Evolutionary conservation across 92 coral and sea anemone species (phyloP).

Genomic region (Siderastrea radians): DNA sequence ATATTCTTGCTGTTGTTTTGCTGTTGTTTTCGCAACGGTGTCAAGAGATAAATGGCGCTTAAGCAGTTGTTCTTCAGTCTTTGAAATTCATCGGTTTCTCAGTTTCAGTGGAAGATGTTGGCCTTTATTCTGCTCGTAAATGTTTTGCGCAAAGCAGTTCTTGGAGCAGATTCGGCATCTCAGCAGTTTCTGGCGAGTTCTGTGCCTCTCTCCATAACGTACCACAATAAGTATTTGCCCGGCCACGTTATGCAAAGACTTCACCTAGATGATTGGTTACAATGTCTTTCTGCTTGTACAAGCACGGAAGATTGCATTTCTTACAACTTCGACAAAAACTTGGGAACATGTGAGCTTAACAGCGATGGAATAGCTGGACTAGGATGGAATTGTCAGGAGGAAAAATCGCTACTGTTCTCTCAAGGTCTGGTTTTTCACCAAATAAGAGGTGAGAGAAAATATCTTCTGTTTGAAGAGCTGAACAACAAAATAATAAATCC

Average conservation of each 20-base stretch:
- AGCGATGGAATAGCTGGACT: background rate
- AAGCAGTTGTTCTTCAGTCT: no score
- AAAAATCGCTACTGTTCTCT: background rate
- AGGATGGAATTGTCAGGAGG: background rate
- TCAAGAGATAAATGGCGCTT: no score
- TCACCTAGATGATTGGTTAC: slow-evolving; percentile 6
- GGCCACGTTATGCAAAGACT: slow-evolving; percentile 8
- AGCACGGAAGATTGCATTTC: background rate
- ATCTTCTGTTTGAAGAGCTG: background rate
- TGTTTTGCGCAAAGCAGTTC: no score
- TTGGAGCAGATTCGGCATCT: no score
- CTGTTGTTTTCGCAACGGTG: no score
- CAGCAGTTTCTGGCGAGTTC: no score
- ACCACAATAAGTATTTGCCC: background rate
- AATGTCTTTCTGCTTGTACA: slow-evolving; percentile 10
- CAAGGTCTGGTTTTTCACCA: slow-evolving; percentile 22
- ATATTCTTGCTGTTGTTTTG: no score
- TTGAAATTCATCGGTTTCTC: no score
- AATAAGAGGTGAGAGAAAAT: slow-evolving; percentile 5
- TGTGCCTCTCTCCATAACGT: background rate
- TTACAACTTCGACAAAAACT: slow-evolving; percentile 2
- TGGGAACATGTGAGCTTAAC: slow-evolving; percentile 11
- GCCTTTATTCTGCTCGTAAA: no score
- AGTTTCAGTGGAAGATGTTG: no score
- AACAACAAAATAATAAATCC: no score